Percentiles rank a stretch among this genome's conserved stretches.
Conservation (phyloP, 2,888 invertebrate genomes). For the Andrena trimmerana region DNA sequence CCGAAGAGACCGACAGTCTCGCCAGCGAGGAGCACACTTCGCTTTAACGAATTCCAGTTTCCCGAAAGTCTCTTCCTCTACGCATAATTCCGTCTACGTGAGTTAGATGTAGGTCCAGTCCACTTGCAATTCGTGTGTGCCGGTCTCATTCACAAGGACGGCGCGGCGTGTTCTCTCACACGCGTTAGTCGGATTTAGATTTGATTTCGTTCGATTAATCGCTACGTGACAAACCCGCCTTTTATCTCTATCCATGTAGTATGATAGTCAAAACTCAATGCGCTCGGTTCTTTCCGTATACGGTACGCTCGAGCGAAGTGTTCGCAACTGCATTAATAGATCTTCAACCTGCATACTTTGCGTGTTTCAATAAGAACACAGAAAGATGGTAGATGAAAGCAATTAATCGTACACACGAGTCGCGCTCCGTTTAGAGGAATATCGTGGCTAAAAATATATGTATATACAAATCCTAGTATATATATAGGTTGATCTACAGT, state of each 20-base stretch:
- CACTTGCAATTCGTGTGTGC: background rate
- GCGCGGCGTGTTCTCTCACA: background rate
- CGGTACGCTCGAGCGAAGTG: background rate
- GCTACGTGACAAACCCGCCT: background rate
- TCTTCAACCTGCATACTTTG: slow-evolving; percentile 2
- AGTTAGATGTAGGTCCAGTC: background rate
- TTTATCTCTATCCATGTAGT: background rate
- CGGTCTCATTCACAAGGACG: background rate
- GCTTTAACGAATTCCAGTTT: slow-evolving; percentile 64
- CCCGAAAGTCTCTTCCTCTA: background rate
- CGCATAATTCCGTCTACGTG: background rate
- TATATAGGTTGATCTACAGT: background rate
- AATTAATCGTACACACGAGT: slow-evolving; percentile 8
- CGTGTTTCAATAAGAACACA: background rate
- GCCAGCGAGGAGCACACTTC: slow-evolving; percentile 85
- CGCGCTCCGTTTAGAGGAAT: background rate
- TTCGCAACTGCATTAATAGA: background rate
- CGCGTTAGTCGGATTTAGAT: background rate
- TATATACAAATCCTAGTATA: background rate
- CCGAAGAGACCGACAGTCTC: slow-evolving; percentile 86
- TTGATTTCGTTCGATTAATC: slow-evolving; percentile 1
- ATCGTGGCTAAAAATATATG: background rate
- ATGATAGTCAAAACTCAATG: no score
- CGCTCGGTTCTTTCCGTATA: no score
- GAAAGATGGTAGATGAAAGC: background rate